Evolutionary conservation across 2,113 vertebrate species (phyloP).

Genomic region (Colaptes auratus): DNA sequence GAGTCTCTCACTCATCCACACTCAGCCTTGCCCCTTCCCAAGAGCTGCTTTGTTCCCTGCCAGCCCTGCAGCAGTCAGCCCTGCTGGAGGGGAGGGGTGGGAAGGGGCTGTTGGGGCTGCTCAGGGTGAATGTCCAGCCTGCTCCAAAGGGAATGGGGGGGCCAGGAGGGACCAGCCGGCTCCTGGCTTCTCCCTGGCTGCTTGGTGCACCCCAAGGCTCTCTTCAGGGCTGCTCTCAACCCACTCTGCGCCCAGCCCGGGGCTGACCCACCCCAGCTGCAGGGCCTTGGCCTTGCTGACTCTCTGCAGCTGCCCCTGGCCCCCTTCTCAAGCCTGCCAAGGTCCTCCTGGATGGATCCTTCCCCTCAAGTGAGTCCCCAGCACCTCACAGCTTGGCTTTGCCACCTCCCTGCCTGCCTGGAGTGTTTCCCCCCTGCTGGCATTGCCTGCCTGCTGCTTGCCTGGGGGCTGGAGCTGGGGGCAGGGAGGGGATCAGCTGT

Average conservation of each 20-base stretch:
- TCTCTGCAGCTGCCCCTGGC: too few species aligned
- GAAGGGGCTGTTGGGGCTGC: neutral
- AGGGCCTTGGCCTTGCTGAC: too few species aligned
- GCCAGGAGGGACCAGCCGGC: neutral
- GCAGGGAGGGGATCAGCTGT: neutral
- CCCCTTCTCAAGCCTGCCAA: too few species aligned
- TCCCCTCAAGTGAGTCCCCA: too few species aligned
- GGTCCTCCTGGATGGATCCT: too few species aligned
- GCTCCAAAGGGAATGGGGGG: neutral
- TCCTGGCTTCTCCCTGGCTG: neutral
- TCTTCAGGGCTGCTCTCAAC: too few species aligned
- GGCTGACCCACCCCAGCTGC: too few species aligned
- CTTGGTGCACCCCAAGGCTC: neutral
- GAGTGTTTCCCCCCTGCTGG: accelerated
- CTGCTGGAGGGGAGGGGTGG: neutral
- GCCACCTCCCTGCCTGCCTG: accelerated
- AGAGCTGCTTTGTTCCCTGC: neutral
- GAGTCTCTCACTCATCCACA: constrained; percentile 23
- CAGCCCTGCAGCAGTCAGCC: neutral
- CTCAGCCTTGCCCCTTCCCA: neutral
- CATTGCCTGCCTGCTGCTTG: accelerated
- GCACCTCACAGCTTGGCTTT: too few species aligned
- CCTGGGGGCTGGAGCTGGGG: neutral
- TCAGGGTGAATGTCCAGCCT: neutral
- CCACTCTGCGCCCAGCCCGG: too few species aligned